Conservation (phyloP, 2,888 invertebrate species). For the Melipona beecheii region DNA sequence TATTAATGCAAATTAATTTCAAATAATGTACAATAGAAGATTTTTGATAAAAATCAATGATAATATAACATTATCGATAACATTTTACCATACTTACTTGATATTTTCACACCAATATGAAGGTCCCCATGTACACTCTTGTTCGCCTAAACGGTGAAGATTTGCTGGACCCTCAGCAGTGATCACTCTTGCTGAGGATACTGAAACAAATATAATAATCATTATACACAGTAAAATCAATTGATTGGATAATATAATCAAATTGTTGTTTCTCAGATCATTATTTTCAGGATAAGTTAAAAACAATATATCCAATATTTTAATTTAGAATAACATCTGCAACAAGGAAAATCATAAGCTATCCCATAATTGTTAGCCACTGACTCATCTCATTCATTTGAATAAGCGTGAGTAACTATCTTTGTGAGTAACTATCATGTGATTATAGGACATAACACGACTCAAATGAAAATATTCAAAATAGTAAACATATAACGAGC, state of each 20-base stretch:
- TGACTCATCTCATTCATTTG: slow-evolving; percentile 62
- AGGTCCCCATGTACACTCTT: slow-evolving; percentile 92
- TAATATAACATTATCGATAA: neutral
- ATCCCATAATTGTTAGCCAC: slow-evolving; percentile 40
- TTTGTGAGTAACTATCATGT: slow-evolving; percentile 46
- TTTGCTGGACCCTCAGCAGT: slow-evolving; percentile 59
- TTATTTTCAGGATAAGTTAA: neutral
- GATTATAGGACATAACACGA: slow-evolving; percentile 6
- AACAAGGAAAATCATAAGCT: slow-evolving; percentile 7
- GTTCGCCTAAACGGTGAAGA: slow-evolving; percentile 84
- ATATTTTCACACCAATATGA: slow-evolving; percentile 91
- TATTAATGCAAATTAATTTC: neutral
- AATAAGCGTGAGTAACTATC: slow-evolving; percentile 21
- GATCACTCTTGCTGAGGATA: slow-evolving; percentile 75
- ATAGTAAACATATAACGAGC: neutral
- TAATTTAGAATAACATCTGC: neutral
- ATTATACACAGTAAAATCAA: neutral
- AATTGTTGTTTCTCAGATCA: neutral
- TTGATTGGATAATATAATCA: neutral
- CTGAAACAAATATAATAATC: slow-evolving; percentile 61
- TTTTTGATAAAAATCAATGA: neutral
- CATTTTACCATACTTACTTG: slow-evolving; percentile 82
- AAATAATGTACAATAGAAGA: neutral
- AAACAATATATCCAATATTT: neutral
- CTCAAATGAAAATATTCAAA: neutral